Evolutionary conservation across 2,888 invertebrate species (phyloP).

Genomic region (Aphidoletes aphidimyza): DNA sequence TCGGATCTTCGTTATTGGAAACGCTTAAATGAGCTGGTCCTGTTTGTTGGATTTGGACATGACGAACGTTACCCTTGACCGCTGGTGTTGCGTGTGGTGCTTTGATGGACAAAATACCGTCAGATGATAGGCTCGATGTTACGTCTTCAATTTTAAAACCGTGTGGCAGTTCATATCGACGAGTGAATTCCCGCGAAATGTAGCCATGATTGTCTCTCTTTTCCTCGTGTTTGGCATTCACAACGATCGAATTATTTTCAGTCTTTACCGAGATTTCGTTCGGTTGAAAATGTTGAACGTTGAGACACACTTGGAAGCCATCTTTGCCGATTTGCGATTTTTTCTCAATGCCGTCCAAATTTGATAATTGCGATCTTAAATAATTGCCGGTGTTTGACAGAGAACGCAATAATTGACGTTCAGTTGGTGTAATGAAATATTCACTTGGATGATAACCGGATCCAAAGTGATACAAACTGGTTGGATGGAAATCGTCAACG

Average conservation of each 20-base stretch:
- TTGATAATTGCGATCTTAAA: neutral
- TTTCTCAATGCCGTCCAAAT: neutral
- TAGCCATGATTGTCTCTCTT: constrained; percentile 78
- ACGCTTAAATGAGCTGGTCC: constrained; percentile 71
- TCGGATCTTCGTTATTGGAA: constrained; percentile 58
- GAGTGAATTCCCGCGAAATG: constrained; percentile 82
- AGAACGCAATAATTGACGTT: neutral
- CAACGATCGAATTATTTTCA: constrained; percentile 70
- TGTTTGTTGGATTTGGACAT: constrained; percentile 78
- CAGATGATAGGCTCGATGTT: constrained; percentile 77
- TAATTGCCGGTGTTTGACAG: neutral
- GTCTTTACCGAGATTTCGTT: constrained; percentile 77
- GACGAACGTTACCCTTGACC: constrained; percentile 68
- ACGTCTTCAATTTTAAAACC: constrained; percentile 78
- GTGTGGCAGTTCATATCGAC: constrained; percentile 76
- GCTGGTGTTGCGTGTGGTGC: constrained; percentile 71
- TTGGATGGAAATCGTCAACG: constrained; percentile 63
- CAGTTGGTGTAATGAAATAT: neutral
- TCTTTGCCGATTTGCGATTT: constrained; percentile 69
- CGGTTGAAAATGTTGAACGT: constrained; percentile 76
- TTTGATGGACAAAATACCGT: constrained; percentile 80
- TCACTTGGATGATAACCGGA: constrained; percentile 64
- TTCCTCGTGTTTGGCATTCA: constrained; percentile 79
- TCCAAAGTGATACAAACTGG: constrained; percentile 61
- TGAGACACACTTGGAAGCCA: constrained; percentile 75